Conservation (phyloP, 2,113 vertebrate genomes). For the Haliaeetus leucogaster region DNA sequence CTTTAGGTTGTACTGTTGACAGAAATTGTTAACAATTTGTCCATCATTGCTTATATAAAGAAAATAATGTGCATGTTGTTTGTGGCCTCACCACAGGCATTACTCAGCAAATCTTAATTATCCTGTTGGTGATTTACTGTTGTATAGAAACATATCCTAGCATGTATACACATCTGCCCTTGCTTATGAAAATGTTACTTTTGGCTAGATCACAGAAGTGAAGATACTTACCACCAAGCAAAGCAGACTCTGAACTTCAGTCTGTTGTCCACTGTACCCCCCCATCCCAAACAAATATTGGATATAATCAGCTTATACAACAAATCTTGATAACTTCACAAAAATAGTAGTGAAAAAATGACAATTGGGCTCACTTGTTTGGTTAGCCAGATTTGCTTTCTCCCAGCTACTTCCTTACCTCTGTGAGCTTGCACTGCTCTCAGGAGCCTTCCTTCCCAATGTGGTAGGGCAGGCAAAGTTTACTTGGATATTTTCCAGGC, state of each 20-base stretch:
- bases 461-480: background rate
- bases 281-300: background rate
- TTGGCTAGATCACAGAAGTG: background rate
- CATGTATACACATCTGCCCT: background rate
- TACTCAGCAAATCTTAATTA: background rate
- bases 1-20: background rate
- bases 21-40: background rate
- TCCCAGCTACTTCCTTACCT: background rate
- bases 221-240: background rate
- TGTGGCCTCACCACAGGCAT: background rate
- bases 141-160: background rate
- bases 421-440: background rate
- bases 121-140: background rate
- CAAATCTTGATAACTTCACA: background rate
- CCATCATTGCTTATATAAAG: background rate
- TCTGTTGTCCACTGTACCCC: background rate
- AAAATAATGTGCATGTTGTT: background rate
- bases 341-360: background rate
- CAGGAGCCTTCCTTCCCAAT: background rate
- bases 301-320: background rate
- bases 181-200: background rate
- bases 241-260: background rate
- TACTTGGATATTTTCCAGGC: background rate
- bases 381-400: background rate
- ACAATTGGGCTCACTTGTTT: rapidly evolving